phyloP scores from a whole-genome alignment of 2,797 vertebrate species.

The Melopsittacus undulatus region DNA sequence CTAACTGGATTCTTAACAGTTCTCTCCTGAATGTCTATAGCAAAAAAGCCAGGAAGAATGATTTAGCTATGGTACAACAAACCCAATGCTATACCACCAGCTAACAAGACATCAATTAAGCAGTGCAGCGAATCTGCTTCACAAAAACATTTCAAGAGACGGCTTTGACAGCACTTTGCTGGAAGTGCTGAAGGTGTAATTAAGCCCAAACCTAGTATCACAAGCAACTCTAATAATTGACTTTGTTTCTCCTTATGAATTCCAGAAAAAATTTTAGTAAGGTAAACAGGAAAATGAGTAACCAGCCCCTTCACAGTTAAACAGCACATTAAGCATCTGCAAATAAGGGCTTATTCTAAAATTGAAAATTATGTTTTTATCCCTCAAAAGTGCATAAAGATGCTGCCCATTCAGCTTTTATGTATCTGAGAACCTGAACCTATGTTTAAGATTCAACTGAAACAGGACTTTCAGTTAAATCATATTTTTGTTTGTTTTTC shows the following conservation, averaged over 20 bases:
- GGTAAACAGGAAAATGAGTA: neutral
- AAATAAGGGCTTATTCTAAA: neutral
- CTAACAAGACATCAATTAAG: neutral
- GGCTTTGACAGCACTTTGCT: neutral
- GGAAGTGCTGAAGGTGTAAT: neutral
- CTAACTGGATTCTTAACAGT: fast-evolving
- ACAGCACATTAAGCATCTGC: neutral
- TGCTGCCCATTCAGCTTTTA: neutral
- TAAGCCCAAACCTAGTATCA: neutral
- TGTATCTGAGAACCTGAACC: neutral
- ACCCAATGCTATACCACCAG: neutral
- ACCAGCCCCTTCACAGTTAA: neutral
- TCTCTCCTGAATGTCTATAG: neutral
- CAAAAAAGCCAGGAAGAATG: neutral
- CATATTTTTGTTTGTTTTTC: neutral
- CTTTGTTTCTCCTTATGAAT: neutral
- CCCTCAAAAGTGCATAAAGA: neutral
- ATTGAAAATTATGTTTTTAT: neutral
- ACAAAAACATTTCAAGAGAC: neutral
- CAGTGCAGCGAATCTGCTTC: neutral
- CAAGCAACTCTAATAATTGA: neutral
- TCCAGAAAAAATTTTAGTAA: neutral
- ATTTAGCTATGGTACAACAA: neutral
- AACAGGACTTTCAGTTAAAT: neutral
- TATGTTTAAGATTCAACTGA: neutral